Evolutionary conservation across 2,113 vertebrate species (phyloP).

Genomic region (Tetrax tetrax): DNA sequence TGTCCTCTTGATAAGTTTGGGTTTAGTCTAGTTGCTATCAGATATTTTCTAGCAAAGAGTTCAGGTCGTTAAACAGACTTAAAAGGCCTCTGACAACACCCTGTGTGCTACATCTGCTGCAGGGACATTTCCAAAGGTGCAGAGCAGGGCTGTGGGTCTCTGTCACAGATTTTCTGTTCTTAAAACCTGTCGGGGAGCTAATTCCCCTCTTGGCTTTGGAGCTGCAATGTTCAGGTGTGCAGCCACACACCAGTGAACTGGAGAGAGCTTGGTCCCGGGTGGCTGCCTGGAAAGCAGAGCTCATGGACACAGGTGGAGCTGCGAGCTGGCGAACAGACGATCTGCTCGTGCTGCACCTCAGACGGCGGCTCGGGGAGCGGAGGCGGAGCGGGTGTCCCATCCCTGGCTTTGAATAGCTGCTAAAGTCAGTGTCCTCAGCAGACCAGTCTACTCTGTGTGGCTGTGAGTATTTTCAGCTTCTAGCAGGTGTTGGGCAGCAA

Average conservation of each 20-base stretch:
- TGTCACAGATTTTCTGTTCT: neutral
- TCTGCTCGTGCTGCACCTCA: neutral
- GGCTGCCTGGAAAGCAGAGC: neutral
- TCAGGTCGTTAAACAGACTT: neutral
- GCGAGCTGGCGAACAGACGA: neutral
- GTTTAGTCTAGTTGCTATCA: neutral
- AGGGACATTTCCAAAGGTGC: neutral
- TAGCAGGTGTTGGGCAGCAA: neutral
- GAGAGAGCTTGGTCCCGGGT: neutral
- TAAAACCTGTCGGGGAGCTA: neutral
- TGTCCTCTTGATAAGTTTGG: neutral
- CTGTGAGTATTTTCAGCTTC: neutral
- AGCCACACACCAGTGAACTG: neutral
- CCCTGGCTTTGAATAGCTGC: neutral
- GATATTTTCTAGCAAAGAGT: neutral
- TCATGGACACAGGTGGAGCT: accelerated
- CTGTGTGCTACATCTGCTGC: neutral
- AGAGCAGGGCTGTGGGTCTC: neutral
- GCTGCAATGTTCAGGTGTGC: neutral
- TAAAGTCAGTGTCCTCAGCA: neutral
- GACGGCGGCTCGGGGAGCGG: neutral
- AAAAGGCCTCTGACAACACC: neutral
- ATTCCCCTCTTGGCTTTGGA: neutral
- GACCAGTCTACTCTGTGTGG: neutral
- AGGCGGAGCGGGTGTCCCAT: accelerated